A percentile compares a stretch with the other conserved stretches of the same genome.
These are phyloP conservation scores for Canis aureus DNA, from an alignment of 2,113 vertebrate genomes.

Conservation along the genomic window DNA sequence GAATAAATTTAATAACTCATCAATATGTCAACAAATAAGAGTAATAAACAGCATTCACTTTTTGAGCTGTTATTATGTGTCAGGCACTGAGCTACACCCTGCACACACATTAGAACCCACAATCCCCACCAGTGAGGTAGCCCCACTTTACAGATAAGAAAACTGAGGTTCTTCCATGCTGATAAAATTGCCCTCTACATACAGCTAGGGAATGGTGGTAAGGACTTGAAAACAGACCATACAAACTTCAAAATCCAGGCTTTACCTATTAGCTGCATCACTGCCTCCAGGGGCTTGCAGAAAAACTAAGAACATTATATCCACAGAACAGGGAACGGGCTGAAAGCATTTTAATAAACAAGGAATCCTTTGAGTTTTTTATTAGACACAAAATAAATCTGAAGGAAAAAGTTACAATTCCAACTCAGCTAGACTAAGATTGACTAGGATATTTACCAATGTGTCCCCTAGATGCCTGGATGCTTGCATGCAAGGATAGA, in stretches of 20 bases:
- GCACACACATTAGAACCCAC: background rate
- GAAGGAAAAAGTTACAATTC: background rate
- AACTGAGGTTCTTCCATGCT: background rate
- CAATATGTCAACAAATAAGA: background rate
- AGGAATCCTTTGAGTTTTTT: background rate
- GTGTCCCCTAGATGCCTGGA: background rate
- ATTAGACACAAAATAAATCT: background rate
- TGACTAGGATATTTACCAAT: background rate
- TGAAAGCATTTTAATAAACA: background rate
- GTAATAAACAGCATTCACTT: background rate
- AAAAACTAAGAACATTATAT: background rate
- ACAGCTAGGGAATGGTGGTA: background rate
- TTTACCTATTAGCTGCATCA: background rate
- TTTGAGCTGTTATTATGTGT: background rate
- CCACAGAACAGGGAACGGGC: background rate
- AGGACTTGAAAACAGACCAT: background rate
- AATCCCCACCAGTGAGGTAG: background rate
- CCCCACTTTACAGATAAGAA: background rate
- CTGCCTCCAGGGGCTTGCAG: background rate
- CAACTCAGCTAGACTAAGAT: background rate
- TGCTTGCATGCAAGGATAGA: background rate
- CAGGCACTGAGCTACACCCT: background rate
- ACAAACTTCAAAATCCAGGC: background rate
- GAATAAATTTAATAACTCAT: background rate
- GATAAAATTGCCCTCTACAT: background rate